Conservation (phyloP, 2,113 vertebrate genomes). For the Tinamus guttatus region DNA sequence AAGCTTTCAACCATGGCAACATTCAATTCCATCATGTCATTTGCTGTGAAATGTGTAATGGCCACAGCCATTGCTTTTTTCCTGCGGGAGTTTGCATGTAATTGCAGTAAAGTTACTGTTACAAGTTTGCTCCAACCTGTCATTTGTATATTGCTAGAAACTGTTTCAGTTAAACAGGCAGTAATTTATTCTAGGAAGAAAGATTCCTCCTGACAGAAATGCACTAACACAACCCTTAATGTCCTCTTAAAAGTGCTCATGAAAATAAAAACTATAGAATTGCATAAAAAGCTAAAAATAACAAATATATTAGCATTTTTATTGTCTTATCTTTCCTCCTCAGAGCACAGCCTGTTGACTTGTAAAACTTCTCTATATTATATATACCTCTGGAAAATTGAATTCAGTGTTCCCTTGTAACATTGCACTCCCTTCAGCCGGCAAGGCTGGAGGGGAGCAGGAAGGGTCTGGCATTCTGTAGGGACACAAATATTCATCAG, state of each 20-base stretch:
- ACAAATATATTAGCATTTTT: background rate
- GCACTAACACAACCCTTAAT: background rate
- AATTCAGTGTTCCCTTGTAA: background rate
- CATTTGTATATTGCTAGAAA: background rate
- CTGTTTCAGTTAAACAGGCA: background rate
- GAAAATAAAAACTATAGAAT: background rate
- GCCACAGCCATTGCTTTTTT: background rate
- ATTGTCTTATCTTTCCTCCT: background rate
- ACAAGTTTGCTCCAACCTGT: background rate
- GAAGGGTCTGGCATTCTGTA: background rate
- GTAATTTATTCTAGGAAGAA: background rate
- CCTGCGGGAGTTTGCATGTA: background rate
- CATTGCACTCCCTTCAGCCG: background rate
- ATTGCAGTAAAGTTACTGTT: background rate
- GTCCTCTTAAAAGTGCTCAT: background rate
- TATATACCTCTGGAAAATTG: background rate
- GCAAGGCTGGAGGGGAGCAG: background rate
- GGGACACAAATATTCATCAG: background rate
- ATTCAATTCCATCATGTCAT: slow-evolving; percentile 30
- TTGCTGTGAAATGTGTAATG: background rate
- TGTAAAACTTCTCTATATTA: background rate
- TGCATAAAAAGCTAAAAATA: background rate
- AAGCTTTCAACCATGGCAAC: slow-evolving; percentile 42
- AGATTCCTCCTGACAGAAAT: background rate
- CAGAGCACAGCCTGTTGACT: background rate